These are phyloP conservation scores for Nemotelus nigrinus DNA, from an alignment of 2,888 invertebrate species.

Conservation along the genomic window DNA sequence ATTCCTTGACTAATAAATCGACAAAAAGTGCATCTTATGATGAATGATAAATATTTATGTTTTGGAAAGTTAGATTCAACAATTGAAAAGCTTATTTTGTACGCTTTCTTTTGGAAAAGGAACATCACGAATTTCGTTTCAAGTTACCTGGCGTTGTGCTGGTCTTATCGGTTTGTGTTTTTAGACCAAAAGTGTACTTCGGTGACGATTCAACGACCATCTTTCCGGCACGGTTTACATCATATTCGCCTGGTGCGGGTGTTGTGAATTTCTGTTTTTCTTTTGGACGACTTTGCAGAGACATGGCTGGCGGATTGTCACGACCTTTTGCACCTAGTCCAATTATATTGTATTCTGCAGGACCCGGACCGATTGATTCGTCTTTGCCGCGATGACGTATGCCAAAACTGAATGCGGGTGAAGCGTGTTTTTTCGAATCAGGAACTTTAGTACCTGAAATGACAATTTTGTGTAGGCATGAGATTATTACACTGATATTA, in stretches of 20 bases:
- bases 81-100: too few species aligned
- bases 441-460: constrained; percentile 76
- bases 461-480: too few species aligned
- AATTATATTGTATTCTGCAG: constrained; percentile 89
- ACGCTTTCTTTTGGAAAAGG: too few species aligned
- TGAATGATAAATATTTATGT: constrained; percentile 7
- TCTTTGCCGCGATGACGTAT: constrained; percentile 69
- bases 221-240: constrained; percentile 76
- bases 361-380: constrained; percentile 79
- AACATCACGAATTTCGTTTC: too few species aligned
- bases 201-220: constrained; percentile 68
- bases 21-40: neutral
- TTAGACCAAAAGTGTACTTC: constrained; percentile 79
- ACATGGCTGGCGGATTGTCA: constrained; percentile 79
- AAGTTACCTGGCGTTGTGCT: constrained; percentile 74
- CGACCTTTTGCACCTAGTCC: constrained; percentile 85
- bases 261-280: constrained; percentile 67
- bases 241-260: constrained; percentile 91
- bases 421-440: constrained; percentile 80
- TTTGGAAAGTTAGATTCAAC: neutral
- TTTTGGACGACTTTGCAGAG: constrained; percentile 78
- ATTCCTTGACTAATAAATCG: constrained; percentile 5
- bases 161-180: constrained; percentile 70
- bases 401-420: constrained; percentile 86
- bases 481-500: too few species aligned